Conservation (phyloP, 2,113 vertebrate genomes). For the Setophaga coronata region DNA sequence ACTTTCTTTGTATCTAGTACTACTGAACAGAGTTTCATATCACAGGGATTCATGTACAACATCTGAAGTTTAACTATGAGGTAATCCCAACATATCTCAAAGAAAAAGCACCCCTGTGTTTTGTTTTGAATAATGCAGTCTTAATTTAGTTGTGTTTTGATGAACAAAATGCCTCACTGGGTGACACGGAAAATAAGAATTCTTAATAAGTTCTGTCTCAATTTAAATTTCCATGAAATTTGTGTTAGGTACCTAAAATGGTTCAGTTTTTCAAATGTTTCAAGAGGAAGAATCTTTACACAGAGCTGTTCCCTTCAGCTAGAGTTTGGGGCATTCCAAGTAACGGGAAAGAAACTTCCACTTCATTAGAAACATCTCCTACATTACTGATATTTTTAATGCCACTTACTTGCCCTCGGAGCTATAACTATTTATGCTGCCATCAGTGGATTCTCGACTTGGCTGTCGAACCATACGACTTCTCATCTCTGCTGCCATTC, state of each 20-base stretch:
- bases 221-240: background rate
- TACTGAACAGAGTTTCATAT: background rate
- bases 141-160: background rate
- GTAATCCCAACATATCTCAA: background rate
- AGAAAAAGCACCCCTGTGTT: background rate
- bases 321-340: background rate
- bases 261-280: background rate
- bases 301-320: background rate
- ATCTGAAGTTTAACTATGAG: background rate
- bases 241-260: background rate
- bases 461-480: slow-evolving; percentile 93
- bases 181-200: background rate
- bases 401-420: slow-evolving; percentile 95
- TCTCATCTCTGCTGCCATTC: slow-evolving; percentile 95
- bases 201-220: background rate
- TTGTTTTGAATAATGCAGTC: background rate
- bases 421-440: slow-evolving; percentile 96
- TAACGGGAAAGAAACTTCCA: background rate
- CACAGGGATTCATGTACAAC: background rate
- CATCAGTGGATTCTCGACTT: slow-evolving; percentile 95
- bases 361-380: background rate
- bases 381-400: background rate
- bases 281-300: background rate
- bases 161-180: background rate
- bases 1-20: background rate